phyloP scores from a whole-genome alignment of 1,140 invertebrate genomes.

The Diploscapter pachys region DNA sequence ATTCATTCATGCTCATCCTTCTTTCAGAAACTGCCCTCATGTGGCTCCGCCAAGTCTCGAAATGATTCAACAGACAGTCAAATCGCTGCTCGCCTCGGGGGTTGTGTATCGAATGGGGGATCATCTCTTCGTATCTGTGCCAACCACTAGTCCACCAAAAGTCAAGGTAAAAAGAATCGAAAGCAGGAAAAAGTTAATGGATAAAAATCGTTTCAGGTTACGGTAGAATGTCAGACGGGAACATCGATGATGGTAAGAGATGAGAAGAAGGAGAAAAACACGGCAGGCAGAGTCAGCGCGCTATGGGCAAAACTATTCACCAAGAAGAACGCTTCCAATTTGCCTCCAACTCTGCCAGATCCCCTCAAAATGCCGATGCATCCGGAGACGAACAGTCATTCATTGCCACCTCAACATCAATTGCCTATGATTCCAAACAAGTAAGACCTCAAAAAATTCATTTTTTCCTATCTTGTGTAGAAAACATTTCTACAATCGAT shows the following conservation, averaged over 20 bases:
- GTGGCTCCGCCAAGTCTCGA: slow-evolving; percentile 73
- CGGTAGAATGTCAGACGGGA: slow-evolving; percentile 42
- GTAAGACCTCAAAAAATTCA: too few relatives aligned
- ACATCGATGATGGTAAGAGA: slow-evolving; percentile 24
- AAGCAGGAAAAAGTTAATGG: too few relatives aligned
- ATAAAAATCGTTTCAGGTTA: neutral
- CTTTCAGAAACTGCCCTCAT: slow-evolving; percentile 57
- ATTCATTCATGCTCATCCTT: neutral
- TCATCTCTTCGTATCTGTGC: slow-evolving; percentile 38
- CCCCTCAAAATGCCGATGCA: too few relatives aligned
- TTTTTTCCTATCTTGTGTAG: too few relatives aligned
- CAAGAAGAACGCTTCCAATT: too few relatives aligned
- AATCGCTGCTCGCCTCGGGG: slow-evolving; percentile 28
- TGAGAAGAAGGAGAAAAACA: slow-evolving; percentile 1
- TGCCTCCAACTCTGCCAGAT: too few relatives aligned
- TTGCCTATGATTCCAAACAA: too few relatives aligned
- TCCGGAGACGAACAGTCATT: too few relatives aligned
- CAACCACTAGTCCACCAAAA: slow-evolving; percentile 14
- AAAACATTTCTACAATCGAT: too few relatives aligned
- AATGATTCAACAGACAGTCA: slow-evolving; percentile 39
- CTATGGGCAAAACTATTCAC: too few relatives aligned
- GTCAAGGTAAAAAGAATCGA: slow-evolving; percentile 4
- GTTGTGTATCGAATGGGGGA: slow-evolving; percentile 40
- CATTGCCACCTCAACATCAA: too few relatives aligned
- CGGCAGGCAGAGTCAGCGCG: too few relatives aligned